Evolutionary conservation across 2,888 invertebrate genomes (phyloP), one percentile per base, ranked within the genome.

Genomic region (Papilio elwesi): DNA sequence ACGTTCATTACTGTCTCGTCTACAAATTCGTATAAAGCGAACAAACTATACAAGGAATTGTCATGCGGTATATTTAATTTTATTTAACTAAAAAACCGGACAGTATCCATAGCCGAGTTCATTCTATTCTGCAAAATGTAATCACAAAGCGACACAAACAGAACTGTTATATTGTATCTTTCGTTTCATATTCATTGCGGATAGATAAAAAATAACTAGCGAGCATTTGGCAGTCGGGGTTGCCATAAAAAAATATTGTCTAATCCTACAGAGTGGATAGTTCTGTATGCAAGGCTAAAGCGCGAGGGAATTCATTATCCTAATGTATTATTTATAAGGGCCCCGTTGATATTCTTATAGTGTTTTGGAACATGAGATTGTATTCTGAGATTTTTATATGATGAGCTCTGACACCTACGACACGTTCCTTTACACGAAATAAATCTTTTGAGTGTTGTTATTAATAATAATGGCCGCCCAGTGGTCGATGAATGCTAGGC

Each of bases 211-310:
- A 70, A 64, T 55, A 70, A 64, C 52, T 47, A 43, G 10, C 13
- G 36, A 15, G 13, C 55, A 64, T 64, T 70, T 64, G 70, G 53
- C 70, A 64, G n/a, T 36, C 16, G 13, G 59, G 52, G 66, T 59
- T 26, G 59, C 66, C 71, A 52, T 71, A 71, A 66, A 71, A 26
- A 59, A 65, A 36, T 15, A 52, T 9, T 47, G n/a, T n/a, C 57
- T 71, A 71, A 71, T 71, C 71, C 59, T 11, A 59, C 13, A 38
- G 66, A 71, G 71, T 71, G 71, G 71, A 51, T 67, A 71, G 36
- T 59, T 26, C 47, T 71, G 71, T 71, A 52, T 43, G 43, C 43
- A 57, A 16, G 0, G 5, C 10, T 15, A 9, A 57, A 36, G 0
- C 11, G 57, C 9, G 36, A 38, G 13, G 36, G 57, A 57, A 57